Evolutionary conservation across 2,888 invertebrate genomes (phyloP), one percentile per base, ranked within the genome.

Genomic region (Trypoxylon attenuatum): DNA sequence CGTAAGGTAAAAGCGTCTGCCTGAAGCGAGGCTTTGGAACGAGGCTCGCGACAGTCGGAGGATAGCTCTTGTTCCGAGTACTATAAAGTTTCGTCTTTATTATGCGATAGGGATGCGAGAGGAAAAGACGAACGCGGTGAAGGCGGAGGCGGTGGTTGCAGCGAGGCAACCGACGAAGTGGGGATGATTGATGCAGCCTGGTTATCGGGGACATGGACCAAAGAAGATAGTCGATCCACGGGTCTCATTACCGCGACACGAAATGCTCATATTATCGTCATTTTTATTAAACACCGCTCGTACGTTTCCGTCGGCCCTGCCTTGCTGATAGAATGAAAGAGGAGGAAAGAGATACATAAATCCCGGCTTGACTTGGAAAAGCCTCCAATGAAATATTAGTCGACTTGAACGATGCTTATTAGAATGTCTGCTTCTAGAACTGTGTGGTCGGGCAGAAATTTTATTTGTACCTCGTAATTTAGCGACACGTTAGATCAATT

Each of bases 201-300:
- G 71, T 77, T 78, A 78, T 78, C 78, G 67, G 69, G 54, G 62
- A 78, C 78, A 78, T 51, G 79, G 78, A 45, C 77, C 73, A 41
- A 50, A 54, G 69, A 50, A 76, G 74, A 79, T 77, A 78, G 76
- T 18, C 69, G 73, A 73, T 75, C 69, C 73, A 43, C 59, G 75
- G 62, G 67, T 76, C 77, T 86, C 83, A 84, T 86, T 84, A 84
- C 82, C 75, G 69, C 76, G 79, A 86, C 85, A 86, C 76, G 82
- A 80, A 84, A 85, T 86, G 84, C 85, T 85, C 84, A 83, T 84
- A 85, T 85, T 84, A 84, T 85, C 84, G 81, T 82, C 80, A 84
- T 84, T 85, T 82, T 83, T 83, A 84, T 85, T 85, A 83, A 84
- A 84, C 80, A 84, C 80, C 78, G 71, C 72, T 76, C 71, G 65